Evolutionary conservation across 2,888 invertebrate genomes (phyloP).

Genomic region (Galerucella calmariensis): DNA sequence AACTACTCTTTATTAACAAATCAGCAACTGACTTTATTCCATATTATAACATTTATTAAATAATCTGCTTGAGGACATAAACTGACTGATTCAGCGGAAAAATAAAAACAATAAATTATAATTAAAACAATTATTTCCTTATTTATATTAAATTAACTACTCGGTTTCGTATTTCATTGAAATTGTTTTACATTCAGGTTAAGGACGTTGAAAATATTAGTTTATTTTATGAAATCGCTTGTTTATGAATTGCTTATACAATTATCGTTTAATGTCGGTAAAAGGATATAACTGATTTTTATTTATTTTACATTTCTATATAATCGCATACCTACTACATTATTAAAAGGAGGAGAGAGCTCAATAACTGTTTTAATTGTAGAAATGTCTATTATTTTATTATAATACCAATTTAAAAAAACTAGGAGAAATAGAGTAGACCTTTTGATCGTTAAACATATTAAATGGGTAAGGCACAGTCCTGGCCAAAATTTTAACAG

Average conservation of each 20-base stretch:
- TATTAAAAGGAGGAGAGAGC: no score
- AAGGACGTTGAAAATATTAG: constrained; percentile 47
- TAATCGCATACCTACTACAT: background rate
- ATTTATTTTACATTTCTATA: background rate
- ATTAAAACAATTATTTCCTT: constrained; percentile 40
- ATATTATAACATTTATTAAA: background rate
- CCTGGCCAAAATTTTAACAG: no score
- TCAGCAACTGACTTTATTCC: background rate
- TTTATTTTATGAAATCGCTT: constrained; percentile 29
- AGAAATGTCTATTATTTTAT: no score
- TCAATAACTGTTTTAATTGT: no score
- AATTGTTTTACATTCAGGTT: constrained; percentile 49
- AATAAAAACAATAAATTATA: constrained; percentile 28
- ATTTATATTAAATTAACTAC: constrained; percentile 37
- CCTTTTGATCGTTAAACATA: no score
- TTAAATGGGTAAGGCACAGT: no score
- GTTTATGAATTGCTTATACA: constrained; percentile 17
- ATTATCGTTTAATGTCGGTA: constrained; percentile 15
- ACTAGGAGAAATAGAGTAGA: no score
- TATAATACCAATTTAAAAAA: no score
- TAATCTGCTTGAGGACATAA: constrained; percentile 13
- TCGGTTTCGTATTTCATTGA: constrained; percentile 46
- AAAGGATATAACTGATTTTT: background rate
- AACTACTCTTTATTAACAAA: background rate
- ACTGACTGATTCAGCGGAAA: constrained; percentile 9